These are phyloP conservation scores for Silurus glanis DNA, from an alignment of 2,113 vertebrate species.

Conservation along the genomic window DNA sequence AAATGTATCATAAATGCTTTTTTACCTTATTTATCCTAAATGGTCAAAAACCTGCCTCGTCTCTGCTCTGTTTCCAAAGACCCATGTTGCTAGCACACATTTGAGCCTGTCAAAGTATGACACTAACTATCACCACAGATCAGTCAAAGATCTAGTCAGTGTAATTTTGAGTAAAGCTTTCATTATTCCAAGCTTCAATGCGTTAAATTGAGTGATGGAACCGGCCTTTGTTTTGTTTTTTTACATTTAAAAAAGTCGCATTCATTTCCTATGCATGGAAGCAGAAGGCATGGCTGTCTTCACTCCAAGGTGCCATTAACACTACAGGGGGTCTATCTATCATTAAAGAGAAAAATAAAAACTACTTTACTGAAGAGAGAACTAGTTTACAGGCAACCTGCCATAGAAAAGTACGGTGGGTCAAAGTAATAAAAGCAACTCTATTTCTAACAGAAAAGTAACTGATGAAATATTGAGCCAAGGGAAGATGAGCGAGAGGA, in stretches of 20 bases:
- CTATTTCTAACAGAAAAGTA: constrained; percentile 50
- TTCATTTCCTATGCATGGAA: constrained; percentile 42
- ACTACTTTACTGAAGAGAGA: constrained; percentile 44
- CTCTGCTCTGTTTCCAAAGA: background rate
- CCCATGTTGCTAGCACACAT: background rate
- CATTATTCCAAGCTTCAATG: background rate
- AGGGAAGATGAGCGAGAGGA: constrained; percentile 60
- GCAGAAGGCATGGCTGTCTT: constrained; percentile 32
- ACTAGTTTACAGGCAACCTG: constrained; percentile 54
- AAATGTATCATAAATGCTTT: background rate
- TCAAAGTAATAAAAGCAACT: constrained; percentile 56
- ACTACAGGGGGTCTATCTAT: constrained; percentile 36
- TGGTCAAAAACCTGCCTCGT: background rate
- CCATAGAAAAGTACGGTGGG: constrained; percentile 51
- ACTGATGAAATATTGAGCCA: constrained; percentile 62
- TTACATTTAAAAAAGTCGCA: constrained; percentile 1
- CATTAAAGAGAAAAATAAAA: constrained; percentile 57
- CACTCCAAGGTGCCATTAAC: constrained; percentile 26
- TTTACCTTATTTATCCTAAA: background rate
- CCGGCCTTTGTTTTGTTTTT: constrained; percentile 19
- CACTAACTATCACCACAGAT: constrained; percentile 6
- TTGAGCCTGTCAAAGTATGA: background rate
- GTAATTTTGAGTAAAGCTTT: background rate
- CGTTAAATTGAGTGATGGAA: constrained; percentile 24
- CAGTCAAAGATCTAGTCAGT: background rate